Evolutionary conservation across 2,888 invertebrate genomes (phyloP).

Genomic region (Colletes collaris): DNA sequence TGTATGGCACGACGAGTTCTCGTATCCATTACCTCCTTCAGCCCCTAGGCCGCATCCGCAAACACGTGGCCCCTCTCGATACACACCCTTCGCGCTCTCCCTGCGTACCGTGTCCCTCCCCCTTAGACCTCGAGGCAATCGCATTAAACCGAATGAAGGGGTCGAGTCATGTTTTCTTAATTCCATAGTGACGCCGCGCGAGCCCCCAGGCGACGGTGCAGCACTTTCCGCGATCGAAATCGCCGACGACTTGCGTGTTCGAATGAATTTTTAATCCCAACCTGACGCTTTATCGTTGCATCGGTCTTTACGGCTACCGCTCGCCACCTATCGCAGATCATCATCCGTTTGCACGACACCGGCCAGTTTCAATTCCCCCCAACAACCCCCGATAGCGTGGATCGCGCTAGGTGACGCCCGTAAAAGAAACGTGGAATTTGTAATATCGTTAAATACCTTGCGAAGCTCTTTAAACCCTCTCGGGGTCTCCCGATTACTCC

Average conservation of each 20-base stretch:
- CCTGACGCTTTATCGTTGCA: constrained; percentile 47
- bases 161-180: constrained; percentile 71
- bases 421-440: neutral
- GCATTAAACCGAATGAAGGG: constrained; percentile 66
- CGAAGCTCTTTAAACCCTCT: neutral
- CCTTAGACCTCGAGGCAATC: constrained; percentile 51
- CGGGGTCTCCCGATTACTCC: no score
- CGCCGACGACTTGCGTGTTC: constrained; percentile 43
- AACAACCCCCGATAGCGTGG: neutral
- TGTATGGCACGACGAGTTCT: constrained; percentile 63
- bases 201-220: constrained; percentile 30
- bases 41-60: constrained; percentile 62
- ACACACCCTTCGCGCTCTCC: constrained; percentile 49
- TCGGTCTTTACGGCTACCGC: constrained; percentile 44
- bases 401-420: constrained; percentile 23
- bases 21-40: constrained; percentile 75
- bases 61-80: constrained; percentile 66
- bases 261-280: constrained; percentile 54
- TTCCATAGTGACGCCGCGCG: constrained; percentile 60
- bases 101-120: constrained; percentile 2
- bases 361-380: constrained; percentile 13
- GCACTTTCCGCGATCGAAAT: constrained; percentile 52
- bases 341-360: constrained; percentile 35
- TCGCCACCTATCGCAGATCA: constrained; percentile 39
- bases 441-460: constrained; percentile 23